Evolutionary conservation across 2,113 vertebrate genomes (phyloP), one percentile per base, ranked within the genome.

Genomic region (Turdus rufiventris): DNA sequence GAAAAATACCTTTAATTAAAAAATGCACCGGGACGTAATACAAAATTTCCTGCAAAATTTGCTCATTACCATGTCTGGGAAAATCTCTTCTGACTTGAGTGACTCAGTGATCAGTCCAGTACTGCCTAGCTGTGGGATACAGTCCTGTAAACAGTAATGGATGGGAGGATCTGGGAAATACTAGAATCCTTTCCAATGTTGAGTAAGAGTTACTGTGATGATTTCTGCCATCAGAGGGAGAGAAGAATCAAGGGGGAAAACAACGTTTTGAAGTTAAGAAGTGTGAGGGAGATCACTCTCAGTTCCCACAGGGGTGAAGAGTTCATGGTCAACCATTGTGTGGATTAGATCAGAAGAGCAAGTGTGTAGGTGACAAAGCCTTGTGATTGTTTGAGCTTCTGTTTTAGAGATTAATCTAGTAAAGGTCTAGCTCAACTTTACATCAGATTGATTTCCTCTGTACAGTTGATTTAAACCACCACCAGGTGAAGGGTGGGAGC

Each of bases 1-100:
- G 45, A 93, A 94, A 94, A 93, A 65, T 89, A 80, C 42, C 8
- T 93, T 89, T 84, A 75, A 63, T 66, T 77, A 85, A 88, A 94
- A 94, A 94, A 47, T 72, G 54, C 25, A 95, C 89, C 67, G 84
- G 79, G 77, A 57, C 86, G 42, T 83, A 87, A 93, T 88, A 82
- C 21, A 88, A 67, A 89, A 85, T 89, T 65, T 96, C 74, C 71
- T 67, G 34, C 26, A 23, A 71, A 63, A 63, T 74, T 16, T 51
- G n/a, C 28, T 80, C 20, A 23, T 73, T 90, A 61, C 31, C 0
- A 0, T 90, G 60, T 45, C 19, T 90, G 72, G 56, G n/a, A 93
- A 79, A 91, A 76, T 82, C 53, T 76, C 40, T 58, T 70, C 56
- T 60, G 34, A 50, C 13, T 73, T 85, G 31, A 82, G 12, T 21